A percentile compares a stretch with the other conserved stretches of the same genome.
Conservation (phyloP, 2,797 vertebrate species). For the Oryzias sinensis region DNA sequence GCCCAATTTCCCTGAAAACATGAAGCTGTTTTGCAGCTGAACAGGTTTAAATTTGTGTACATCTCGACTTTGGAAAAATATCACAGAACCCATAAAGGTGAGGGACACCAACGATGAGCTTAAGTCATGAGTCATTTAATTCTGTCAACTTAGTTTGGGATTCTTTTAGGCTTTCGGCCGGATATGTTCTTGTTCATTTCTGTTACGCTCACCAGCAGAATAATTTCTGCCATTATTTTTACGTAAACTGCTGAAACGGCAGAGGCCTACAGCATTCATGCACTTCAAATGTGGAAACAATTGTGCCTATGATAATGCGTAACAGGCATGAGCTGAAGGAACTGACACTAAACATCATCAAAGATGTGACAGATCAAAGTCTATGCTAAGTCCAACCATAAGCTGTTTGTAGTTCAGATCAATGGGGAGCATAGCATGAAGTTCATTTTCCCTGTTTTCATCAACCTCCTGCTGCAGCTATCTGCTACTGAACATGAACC, state of each 20-base stretch:
- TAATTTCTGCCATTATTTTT: too few species aligned
- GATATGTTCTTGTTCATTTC: too few species aligned
- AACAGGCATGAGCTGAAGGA: background rate
- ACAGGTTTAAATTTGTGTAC: too few species aligned
- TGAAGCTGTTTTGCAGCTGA: background rate
- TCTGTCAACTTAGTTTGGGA: too few species aligned
- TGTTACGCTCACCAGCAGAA: too few species aligned
- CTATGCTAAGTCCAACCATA: background rate
- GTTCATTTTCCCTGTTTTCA: constrained; percentile 21
- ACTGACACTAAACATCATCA: background rate
- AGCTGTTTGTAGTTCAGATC: background rate
- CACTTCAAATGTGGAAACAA: background rate
- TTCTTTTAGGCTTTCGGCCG: too few species aligned
- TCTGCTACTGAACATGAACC: constrained; percentile 48
- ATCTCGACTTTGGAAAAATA: too few species aligned
- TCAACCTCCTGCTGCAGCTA: constrained; percentile 28
- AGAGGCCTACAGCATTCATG: background rate
- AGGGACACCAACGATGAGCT: too few species aligned
- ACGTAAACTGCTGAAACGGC: too few species aligned
- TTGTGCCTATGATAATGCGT: too few species aligned
- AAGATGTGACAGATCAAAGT: background rate
- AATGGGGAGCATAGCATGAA: background rate
- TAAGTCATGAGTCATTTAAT: too few species aligned
- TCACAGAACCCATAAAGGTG: too few species aligned
- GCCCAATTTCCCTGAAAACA: background rate